Evolutionary conservation across 2,888 invertebrate species (phyloP), one percentile per base, ranked within the genome.

Genomic region (Uropetala carovei): DNA sequence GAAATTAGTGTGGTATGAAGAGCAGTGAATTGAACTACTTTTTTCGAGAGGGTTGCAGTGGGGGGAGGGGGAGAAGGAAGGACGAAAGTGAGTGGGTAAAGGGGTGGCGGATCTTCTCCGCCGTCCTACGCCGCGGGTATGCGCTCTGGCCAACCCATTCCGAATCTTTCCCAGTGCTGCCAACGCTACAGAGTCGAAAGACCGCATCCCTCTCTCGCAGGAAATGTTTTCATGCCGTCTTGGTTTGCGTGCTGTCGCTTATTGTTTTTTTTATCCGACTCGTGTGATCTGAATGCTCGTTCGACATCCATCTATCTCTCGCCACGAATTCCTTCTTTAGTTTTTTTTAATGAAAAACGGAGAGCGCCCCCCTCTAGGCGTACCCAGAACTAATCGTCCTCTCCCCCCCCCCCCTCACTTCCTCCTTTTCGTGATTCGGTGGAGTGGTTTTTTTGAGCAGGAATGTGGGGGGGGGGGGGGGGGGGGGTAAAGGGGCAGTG

Each of bases 61-160:
- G 75, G 27, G 22, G 75, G 14, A 4, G 75, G 22, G 22, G 27
- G 22, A 27, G 75, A 22, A 75, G 27, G 75, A 75, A 5, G 27
- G 75, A 75, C 75, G 11, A 27, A 75, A 75, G 22, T 75, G 43
- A 43, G 22, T 75, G 75, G 75, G 75, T 27, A 27, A 75, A 75
- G 27, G 75, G 75, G 75, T 75, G 75, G 68, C 22, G 22, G 18
- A 60, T 60, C 60, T 18, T 22, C 16, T 75, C 27, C 75, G 75
- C 22, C 75, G 27, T 75, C 75, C 75, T 75, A 75, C 75, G 75
- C 75, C 75, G 75, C 27, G 22, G n/a, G 75, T 75, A 27, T 75
- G 75, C 75, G 75, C 75, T 10, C 9, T 10, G 68, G 22, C n/a
- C 75, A 27, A 75, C 75, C 75, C 75, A 75, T 75, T 75, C 75